phyloP scores from a whole-genome alignment of 2,113 vertebrate genomes.

The Phalacrocorax aristotelis region DNA sequence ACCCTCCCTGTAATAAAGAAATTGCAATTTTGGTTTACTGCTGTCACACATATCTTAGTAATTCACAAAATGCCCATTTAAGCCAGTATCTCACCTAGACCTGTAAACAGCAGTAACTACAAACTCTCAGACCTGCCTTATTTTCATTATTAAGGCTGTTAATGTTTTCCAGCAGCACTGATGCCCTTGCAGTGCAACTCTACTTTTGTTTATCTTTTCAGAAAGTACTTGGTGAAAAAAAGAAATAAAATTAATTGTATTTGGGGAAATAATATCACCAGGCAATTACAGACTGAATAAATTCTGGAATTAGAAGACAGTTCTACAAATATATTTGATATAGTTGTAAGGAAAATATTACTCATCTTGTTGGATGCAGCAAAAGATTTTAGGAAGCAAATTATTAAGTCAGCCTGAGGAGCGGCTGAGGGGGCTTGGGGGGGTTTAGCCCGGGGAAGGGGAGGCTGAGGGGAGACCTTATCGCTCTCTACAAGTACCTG shows the following conservation, averaged over 20 bases:
- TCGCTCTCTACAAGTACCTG: no score
- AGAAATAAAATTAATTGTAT: background rate
- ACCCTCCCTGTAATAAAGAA: accelerated
- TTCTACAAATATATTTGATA: background rate
- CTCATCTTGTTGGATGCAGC: background rate
- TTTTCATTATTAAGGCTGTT: background rate
- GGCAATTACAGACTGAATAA: background rate
- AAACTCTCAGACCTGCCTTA: background rate
- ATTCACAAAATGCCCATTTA: background rate
- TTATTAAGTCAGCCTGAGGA: background rate
- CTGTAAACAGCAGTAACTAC: background rate
- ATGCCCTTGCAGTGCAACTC: background rate
- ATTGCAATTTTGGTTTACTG: background rate
- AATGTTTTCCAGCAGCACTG: background rate
- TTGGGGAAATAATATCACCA: background rate
- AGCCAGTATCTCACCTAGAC: background rate
- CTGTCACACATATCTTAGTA: background rate
- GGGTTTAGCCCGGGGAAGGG: no score
- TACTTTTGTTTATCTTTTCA: background rate
- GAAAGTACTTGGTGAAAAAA: background rate
- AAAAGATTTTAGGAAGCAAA: background rate
- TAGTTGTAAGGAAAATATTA: background rate
- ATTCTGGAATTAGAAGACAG: background rate
- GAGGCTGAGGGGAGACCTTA: no score
- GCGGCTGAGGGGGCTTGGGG: no score